Conservation (phyloP, 2,888 invertebrate species). For the Drosophila sordidula region DNA sequence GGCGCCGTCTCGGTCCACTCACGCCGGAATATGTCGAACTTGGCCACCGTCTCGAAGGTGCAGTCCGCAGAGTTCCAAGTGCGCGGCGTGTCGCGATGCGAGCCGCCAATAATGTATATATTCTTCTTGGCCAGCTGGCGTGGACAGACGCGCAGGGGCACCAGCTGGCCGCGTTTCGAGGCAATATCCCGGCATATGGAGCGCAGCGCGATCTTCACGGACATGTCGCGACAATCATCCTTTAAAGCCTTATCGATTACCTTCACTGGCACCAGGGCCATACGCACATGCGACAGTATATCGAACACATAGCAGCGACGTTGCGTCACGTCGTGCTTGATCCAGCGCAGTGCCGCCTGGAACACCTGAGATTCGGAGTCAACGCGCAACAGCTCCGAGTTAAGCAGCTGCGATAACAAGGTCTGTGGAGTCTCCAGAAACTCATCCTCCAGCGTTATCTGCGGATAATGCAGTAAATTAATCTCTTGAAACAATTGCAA, state of each 20-base stretch:
- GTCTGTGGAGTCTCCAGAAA: conserved; percentile 92
- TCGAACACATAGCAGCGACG: conserved; percentile 94
- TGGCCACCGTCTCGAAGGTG: conserved; percentile 93
- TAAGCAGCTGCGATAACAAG: conserved; percentile 90
- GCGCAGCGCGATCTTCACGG: conserved; percentile 92
- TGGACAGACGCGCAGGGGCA: conserved; percentile 91
- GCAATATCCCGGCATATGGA: conserved; percentile 92
- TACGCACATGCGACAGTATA: conserved; percentile 91
- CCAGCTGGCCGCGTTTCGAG: conserved; percentile 91
- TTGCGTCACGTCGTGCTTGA: conserved; percentile 91
- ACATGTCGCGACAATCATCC: conserved; percentile 91
- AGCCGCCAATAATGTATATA: conserved; percentile 95
- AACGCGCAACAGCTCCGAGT: conserved; percentile 94
- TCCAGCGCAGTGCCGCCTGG: conserved; percentile 94
- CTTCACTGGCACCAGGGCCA: conserved; percentile 93
- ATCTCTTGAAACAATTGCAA: no score
- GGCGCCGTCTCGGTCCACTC: conserved; percentile 93
- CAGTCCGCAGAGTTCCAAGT: conserved; percentile 93
- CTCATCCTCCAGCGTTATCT: conserved; percentile 91
- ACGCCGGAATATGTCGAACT: conserved; percentile 89
- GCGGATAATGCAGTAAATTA: neutral
- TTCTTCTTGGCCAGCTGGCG: conserved; percentile 94
- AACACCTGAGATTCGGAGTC: conserved; percentile 96
- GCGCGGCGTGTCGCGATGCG: conserved; percentile 90
- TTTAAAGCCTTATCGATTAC: conserved; percentile 91